Evolutionary conservation across 1,140 invertebrate genomes (phyloP).

Genomic region (Geopemphigus sp.): DNA sequence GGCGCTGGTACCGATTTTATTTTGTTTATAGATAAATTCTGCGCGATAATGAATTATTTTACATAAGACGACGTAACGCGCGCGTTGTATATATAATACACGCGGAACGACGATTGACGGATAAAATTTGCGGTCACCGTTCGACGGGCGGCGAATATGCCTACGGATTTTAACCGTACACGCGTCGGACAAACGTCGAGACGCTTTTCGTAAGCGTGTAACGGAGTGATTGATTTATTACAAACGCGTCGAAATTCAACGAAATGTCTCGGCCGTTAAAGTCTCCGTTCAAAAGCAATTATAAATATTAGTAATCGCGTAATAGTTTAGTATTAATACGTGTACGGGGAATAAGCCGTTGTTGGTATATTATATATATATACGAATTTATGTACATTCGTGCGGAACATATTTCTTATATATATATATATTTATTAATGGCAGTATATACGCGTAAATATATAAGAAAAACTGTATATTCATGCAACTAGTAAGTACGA

Average conservation of each 20-base stretch:
- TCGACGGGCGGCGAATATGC: neutral
- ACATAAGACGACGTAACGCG: neutral
- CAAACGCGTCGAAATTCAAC: neutral
- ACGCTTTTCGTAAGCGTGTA: too few relatives aligned
- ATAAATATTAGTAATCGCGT: neutral
- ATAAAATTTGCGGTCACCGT: constrained; percentile 28
- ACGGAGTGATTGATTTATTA: too few relatives aligned
- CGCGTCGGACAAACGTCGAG: too few relatives aligned
- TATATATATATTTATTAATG: neutral
- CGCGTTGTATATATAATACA: too few relatives aligned
- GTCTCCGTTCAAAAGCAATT: constrained; percentile 37
- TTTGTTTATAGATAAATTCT: neutral
- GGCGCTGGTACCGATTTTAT: neutral
- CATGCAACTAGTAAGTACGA: constrained; percentile 9
- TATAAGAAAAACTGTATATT: constrained; percentile 13
- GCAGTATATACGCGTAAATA: neutral
- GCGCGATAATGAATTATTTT: neutral
- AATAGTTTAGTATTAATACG: too few relatives aligned
- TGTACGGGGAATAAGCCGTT: neutral
- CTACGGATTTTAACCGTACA: neutral
- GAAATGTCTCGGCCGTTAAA: constrained; percentile 22
- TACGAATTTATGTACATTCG: constrained; percentile 17
- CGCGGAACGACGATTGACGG: neutral
- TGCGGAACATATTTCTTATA: neutral
- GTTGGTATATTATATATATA: neutral